Evolutionary conservation across 2,113 vertebrate species (phyloP), one percentile per base, ranked within the genome.

Genomic region (Atlantisia rogersi): DNA sequence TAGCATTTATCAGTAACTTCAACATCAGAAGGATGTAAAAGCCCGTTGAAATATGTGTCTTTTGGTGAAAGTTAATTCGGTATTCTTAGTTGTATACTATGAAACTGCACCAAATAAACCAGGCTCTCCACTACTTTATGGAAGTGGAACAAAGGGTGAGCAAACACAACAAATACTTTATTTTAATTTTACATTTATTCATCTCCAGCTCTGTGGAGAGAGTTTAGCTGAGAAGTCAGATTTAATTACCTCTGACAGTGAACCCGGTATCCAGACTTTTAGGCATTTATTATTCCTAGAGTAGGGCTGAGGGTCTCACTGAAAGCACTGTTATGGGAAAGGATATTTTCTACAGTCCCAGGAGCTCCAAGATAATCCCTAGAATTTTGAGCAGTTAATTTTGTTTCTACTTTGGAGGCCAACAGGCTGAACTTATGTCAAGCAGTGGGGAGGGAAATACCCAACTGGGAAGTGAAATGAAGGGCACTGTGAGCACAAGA

Each of bases 321-420:
- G 55, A 88, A 90, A 88, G 58, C 15, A n/a, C 19, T 77, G 18
- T 21, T 89, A 87, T 73, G 35, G 56, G 81, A 90, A 85, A 91
- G 8, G 28, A 2, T 83, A 63, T 91, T 97, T 96, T 89, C 68
- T 92, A 31, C 42, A 68, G 42, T 91, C 68, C 28, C 40, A 39
- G 71, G 63, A 92, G 48, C 60, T 78, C 50, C 29, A 88, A 77
- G 65, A 77, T 75, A 93, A 88, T 82, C 56, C 55, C 52, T 92
- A 90, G 82, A 82, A 88, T 95, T 87, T 35, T 93, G 50, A 94
- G 40, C 46, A 59, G 75, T 88, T 88, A 91, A 94, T 94, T 94
- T 70, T 88, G 6, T 74, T 93, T 90, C 87, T 88, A 6, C 71
- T 77, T 85, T 77, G 76, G 63, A 83, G 63, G 28, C 44, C 37